Evolutionary conservation across 2,888 invertebrate species (phyloP).

Genomic region (Idaea biselata): DNA sequence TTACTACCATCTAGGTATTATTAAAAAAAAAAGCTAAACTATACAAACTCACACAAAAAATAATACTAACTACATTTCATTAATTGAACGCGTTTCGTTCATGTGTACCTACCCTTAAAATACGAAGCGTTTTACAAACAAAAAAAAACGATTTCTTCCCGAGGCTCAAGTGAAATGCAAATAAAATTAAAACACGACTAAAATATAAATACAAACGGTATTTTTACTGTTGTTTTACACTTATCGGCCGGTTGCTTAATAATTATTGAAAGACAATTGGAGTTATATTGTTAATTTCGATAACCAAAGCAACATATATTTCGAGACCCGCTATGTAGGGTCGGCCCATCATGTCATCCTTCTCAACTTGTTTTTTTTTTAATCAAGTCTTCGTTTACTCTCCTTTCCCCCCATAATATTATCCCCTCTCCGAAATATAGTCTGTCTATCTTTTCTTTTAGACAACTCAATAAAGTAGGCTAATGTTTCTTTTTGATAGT

Average conservation of each 20-base stretch:
- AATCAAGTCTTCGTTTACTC: too few species aligned
- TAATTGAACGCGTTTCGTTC: constrained; percentile 26
- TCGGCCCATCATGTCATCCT: too few species aligned
- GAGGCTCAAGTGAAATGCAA: constrained; percentile 46
- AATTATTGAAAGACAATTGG: too few species aligned
- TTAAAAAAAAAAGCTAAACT: background rate
- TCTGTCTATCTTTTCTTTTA: too few species aligned
- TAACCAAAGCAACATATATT: too few species aligned
- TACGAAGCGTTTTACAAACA: constrained; percentile 33
- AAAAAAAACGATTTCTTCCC: constrained; percentile 30
- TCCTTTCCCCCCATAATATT: too few species aligned
- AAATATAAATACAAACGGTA: background rate
- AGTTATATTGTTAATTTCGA: background rate
- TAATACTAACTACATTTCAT: constrained; percentile 14
- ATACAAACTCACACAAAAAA: constrained; percentile 1
- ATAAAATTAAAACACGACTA: constrained; percentile 24
- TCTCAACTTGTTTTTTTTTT: too few species aligned
- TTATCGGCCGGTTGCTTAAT: too few species aligned
- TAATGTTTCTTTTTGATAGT: too few species aligned
- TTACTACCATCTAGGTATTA: background rate
- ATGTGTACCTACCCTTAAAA: constrained; percentile 40
- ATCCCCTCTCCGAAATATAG: too few species aligned
- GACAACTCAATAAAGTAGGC: too few species aligned
- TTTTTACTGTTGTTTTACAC: background rate
- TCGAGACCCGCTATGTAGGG: too few species aligned